Evolutionary conservation across 2,888 invertebrate species (phyloP).

Genomic region (Lobophora halterata): DNA sequence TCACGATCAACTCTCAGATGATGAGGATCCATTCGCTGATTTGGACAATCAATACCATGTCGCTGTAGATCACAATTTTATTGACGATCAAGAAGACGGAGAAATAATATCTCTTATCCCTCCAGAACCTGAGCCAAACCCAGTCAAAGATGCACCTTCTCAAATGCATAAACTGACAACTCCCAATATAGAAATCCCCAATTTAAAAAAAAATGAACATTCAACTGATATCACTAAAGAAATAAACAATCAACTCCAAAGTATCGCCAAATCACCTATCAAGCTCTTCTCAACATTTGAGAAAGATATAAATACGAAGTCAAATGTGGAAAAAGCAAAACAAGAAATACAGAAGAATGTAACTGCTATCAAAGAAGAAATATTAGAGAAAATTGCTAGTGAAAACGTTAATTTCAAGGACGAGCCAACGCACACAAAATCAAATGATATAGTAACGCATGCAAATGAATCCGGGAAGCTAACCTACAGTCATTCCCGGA

Average conservation of each 20-base stretch:
- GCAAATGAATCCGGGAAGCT: slow-evolving; percentile 38
- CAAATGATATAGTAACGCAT: slow-evolving; percentile 36
- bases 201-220: too few relatives aligned
- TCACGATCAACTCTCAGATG: slow-evolving; percentile 56
- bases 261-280: slow-evolving; percentile 40
- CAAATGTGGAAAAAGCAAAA: slow-evolving; percentile 16
- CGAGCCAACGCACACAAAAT: slow-evolving; percentile 32
- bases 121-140: slow-evolving; percentile 3
- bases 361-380: slow-evolving; percentile 16
- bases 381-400: slow-evolving; percentile 2
- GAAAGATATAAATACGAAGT: slow-evolving; percentile 22
- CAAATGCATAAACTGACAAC: slow-evolving; percentile 12
- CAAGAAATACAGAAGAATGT: slow-evolving; percentile 23
- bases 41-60: slow-evolving; percentile 74
- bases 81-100: slow-evolving; percentile 53
- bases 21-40: slow-evolving; percentile 71
- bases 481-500: slow-evolving; percentile 49
- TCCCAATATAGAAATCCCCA: slow-evolving; percentile 7
- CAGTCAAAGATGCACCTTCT: slow-evolving; percentile 24
- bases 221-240: slow-evolving; percentile 36
- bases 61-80: slow-evolving; percentile 68
- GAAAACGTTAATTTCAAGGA: slow-evolving; percentile 25
- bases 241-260: slow-evolving; percentile 41
- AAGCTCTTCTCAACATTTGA: slow-evolving; percentile 32
- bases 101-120: slow-evolving; percentile 5